phyloP scores from a whole-genome alignment of 2,888 invertebrate genomes.

The Cerastis rubricosa region DNA sequence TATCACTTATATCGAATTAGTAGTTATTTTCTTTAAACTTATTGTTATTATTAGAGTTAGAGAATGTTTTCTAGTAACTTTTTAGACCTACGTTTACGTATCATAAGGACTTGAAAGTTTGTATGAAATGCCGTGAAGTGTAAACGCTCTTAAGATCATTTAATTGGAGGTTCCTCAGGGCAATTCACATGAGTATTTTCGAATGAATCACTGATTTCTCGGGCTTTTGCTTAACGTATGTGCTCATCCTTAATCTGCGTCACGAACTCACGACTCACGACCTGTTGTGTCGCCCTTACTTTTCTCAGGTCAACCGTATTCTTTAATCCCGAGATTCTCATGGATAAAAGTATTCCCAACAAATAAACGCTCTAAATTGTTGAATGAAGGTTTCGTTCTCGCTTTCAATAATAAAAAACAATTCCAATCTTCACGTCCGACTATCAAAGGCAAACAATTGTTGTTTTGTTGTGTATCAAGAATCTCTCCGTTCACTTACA shows the following conservation, averaged over 20 bases:
- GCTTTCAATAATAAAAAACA: slow-evolving; percentile 16
- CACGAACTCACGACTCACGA: slow-evolving; percentile 44
- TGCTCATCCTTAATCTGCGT: slow-evolving; percentile 9
- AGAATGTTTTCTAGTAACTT: too few relatives aligned
- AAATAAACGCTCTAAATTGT: slow-evolving; percentile 14
- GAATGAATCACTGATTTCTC: slow-evolving; percentile 38
- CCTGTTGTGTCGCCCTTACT: slow-evolving; percentile 7
- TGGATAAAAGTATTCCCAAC: slow-evolving; percentile 4
- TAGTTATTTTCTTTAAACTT: background rate
- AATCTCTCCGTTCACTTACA: slow-evolving; percentile 41
- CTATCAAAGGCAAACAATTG: slow-evolving; percentile 23
- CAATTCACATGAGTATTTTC: slow-evolving; percentile 10
- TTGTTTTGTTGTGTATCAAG: slow-evolving; percentile 2
- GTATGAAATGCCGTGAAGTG: too few relatives aligned
- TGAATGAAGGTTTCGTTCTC: background rate
- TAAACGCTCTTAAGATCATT: too few relatives aligned
- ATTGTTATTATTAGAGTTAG: background rate
- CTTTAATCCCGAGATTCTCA: background rate
- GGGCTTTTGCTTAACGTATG: slow-evolving; percentile 11
- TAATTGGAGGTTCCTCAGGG: background rate
- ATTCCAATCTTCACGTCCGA: slow-evolving; percentile 31
- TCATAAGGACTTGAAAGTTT: too few relatives aligned
- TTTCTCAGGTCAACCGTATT: background rate
- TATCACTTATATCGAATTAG: background rate
- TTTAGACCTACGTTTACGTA: too few relatives aligned